These are phyloP conservation scores for Pygmarrhopalites habei DNA, from an alignment of 1,140 invertebrate genomes.

Conservation along the genomic window DNA sequence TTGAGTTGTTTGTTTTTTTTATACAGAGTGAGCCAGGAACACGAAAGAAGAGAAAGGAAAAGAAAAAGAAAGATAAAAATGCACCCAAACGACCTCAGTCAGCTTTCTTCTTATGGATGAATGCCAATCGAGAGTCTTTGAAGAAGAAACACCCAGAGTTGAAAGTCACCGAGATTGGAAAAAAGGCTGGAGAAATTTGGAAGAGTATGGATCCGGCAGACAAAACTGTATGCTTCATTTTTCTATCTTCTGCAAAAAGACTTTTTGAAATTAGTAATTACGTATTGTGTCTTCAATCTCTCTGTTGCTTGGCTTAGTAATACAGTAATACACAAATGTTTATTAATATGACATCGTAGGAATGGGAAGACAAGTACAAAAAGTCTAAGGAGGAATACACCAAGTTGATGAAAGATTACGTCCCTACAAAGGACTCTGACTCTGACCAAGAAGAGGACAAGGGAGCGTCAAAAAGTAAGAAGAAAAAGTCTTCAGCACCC, in stretches of 20 bases:
- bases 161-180: conserved; percentile 82
- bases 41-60: background rate
- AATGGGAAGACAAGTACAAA: conserved; percentile 78
- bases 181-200: conserved; percentile 94
- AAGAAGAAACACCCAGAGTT: conserved; percentile 84
- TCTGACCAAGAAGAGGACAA: conserved; percentile 45
- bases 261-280: too few relatives aligned
- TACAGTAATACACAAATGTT: too few relatives aligned
- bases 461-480: conserved; percentile 46
- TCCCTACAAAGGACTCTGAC: conserved; percentile 46
- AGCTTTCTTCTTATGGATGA: conserved; percentile 93
- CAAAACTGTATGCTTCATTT: too few relatives aligned
- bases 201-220: conserved; percentile 67
- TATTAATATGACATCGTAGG: too few relatives aligned
- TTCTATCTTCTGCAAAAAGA: too few relatives aligned
- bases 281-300: too few relatives aligned
- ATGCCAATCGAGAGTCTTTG: conserved; percentile 78
- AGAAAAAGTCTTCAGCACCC: conserved; percentile 46
- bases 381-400: conserved; percentile 80
- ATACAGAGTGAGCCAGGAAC: conserved; percentile 10
- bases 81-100: conserved; percentile 84
- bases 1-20: too few relatives aligned
- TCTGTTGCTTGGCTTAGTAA: too few relatives aligned
- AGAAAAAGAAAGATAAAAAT: conserved; percentile 62
- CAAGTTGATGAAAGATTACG: conserved; percentile 80